phyloP scores from a whole-genome alignment of 2,888 invertebrate species.

The Ichneumon xanthorius region DNA sequence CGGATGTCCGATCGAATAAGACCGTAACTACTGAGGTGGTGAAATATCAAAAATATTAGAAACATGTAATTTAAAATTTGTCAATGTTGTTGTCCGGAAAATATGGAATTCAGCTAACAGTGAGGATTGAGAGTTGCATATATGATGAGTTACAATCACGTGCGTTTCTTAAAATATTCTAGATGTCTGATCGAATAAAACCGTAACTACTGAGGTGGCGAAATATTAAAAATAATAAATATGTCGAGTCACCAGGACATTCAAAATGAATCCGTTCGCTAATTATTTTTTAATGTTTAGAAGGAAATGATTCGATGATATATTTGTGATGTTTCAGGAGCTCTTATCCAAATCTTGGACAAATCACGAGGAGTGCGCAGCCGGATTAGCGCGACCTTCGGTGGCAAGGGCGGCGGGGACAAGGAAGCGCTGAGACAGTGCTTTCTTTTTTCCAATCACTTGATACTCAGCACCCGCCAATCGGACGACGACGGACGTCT shows the following conservation, averaged over 20 bases:
- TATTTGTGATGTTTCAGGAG: conserved; percentile 86
- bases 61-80: neutral
- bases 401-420: conserved; percentile 85
- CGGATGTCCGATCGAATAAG: conserved; percentile 15
- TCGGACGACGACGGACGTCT: conserved; percentile 92
- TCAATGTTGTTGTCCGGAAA: neutral
- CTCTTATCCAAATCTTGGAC: conserved; percentile 91
- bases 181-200: conserved; percentile 19
- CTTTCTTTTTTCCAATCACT: conserved; percentile 96
- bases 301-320: neutral
- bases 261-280: neutral
- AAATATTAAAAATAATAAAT: neutral
- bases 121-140: too few relatives aligned
- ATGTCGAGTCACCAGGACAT: neutral
- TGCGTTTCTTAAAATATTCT: neutral
- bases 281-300: neutral
- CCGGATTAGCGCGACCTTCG: conserved; percentile 87
- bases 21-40: conserved; percentile 13
- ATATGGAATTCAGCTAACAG: too few relatives aligned
- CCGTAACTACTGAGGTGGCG: neutral
- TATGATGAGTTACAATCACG: too few relatives aligned
- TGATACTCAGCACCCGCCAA: conserved; percentile 92
- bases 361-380: conserved; percentile 86
- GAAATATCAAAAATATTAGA: neutral
- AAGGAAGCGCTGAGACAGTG: conserved; percentile 92